Conservation (phyloP, 1,140 invertebrate species). For the Drosophila subpulchrella region DNA sequence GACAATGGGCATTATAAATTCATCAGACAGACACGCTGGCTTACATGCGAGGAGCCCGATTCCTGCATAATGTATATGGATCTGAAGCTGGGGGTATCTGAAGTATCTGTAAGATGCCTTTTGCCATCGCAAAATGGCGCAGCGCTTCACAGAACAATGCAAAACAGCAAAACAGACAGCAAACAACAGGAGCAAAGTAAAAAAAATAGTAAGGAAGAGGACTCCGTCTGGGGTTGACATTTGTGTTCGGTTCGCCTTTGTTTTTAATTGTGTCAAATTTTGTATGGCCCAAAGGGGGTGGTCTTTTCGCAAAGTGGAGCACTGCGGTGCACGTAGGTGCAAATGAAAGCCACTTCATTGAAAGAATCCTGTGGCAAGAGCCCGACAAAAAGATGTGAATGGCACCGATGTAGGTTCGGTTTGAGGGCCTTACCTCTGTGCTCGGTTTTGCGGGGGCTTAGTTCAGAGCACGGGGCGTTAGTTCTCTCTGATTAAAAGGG, state of each 20-base stretch:
- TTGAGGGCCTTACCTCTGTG: not conserved
- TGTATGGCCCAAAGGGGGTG: constrained; percentile 17
- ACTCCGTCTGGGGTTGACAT: constrained; percentile 71
- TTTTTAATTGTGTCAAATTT: constrained; percentile 80
- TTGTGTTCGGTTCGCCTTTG: constrained; percentile 62
- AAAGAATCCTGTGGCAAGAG: constrained; percentile 43
- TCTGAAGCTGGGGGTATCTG: constrained; percentile 22
- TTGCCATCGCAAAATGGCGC: constrained; percentile 70
- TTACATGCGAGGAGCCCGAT: constrained; percentile 30
- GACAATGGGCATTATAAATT: constrained; percentile 82
- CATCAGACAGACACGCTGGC: constrained; percentile 64
- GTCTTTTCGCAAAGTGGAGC: constrained; percentile 45
- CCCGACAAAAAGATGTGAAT: constrained; percentile 20
- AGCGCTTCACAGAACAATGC: constrained; percentile 70
- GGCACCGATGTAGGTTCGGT: constrained; percentile 5
- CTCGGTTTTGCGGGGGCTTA: constrained; percentile 6
- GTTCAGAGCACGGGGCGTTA: constrained; percentile 17
- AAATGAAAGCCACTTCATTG: constrained; percentile 57
- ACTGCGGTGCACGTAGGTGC: constrained; percentile 56
- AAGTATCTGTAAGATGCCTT: constrained; percentile 62
- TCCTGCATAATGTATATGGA: constrained; percentile 69
- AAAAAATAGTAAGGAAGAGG: constrained; percentile 35
- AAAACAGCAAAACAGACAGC: constrained; percentile 51
- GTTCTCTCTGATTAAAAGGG: constrained; percentile 44
- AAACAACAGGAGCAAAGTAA: constrained; percentile 2